Percentiles rank a stretch among this genome's conserved stretches.
These are phyloP conservation scores for Hafferia zeledoni DNA, from an alignment of 2,797 vertebrate genomes.

Conservation along the genomic window DNA sequence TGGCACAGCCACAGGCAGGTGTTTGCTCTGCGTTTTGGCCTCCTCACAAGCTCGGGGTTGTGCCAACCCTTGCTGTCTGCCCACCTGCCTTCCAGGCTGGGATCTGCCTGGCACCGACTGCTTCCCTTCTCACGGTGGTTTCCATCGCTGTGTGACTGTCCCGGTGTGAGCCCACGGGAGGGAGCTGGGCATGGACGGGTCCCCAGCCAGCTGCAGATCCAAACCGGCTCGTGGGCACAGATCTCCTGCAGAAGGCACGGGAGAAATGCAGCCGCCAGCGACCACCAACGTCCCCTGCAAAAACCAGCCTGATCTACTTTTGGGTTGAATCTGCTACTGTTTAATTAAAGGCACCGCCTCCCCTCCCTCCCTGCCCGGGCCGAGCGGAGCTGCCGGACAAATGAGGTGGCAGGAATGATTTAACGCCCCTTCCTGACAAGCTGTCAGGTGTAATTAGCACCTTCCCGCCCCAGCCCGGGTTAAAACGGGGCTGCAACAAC, in stretches of 20 bases:
- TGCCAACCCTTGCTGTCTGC: background rate
- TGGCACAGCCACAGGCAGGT: background rate
- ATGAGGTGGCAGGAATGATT: background rate
- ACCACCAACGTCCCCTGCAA: background rate
- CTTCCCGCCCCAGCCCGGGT: background rate
- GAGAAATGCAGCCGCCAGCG: background rate
- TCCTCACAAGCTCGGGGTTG: background rate
- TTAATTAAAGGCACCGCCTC: background rate
- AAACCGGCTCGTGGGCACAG: background rate
- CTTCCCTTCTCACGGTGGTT: background rate
- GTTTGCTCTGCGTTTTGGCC: background rate
- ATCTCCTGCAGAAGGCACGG: background rate
- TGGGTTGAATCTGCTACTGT: background rate
- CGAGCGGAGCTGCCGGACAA: accelerated
- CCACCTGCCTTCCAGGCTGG: background rate
- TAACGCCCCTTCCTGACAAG: background rate
- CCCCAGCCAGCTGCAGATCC: background rate
- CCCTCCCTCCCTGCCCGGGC: background rate
- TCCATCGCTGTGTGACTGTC: background rate
- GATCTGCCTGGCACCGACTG: background rate
- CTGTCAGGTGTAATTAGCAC: slow-evolving; percentile 11
- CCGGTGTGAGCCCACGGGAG: background rate
- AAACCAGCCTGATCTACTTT: background rate
- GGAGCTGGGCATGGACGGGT: background rate
- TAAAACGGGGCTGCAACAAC: background rate